Base-by-base conservation (phyloP, 2,888 invertebrate species). In the Caenorhabditis wallacei region DNA sequence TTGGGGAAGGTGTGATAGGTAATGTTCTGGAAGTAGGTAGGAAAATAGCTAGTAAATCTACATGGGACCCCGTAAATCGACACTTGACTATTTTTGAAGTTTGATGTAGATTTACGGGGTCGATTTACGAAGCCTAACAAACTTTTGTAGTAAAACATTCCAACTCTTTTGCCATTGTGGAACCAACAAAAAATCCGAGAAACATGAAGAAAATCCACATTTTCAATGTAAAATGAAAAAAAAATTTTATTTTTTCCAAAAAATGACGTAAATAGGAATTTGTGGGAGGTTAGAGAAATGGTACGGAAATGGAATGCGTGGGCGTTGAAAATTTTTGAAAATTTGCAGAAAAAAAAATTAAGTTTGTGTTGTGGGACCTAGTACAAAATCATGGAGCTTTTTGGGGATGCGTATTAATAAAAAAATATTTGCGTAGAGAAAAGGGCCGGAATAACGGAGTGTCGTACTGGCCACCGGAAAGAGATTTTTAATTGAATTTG, bases 111-210 rank as follows among this genome's bases (percentile, higher is more conserved):
- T n/a, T n/a, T n/a, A n/a, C n/a, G n/a, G n/a, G n/a, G n/a, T n/a
- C n/a, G n/a, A n/a, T n/a, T n/a, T n/a, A n/a, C n/a, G n/a, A n/a
- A n/a, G n/a, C n/a, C n/a, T n/a, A n/a, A n/a, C n/a, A n/a, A n/a
- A n/a, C 74, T 46, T 54, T 54, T n/a, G 74, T 64, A 0, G 63
- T 54, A 22, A 22, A 61, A 24, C 74, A 74, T 11, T 63, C 63
- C 30, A 74, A 22, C 24, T 18, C 30, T 56, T 64, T 43, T 4
- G 46, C 46, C 18, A n/a, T 2, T 18, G 4, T 48, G 2, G 2
- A 3, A 2, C 40, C 40, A 40, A 2, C 18, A 2, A 18, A 48
- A 48, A 48, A 3, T 18, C 2, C 5, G 0, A 54, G n/a, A n/a
- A 68, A 54, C 37, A 54, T 3, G 13, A 54, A 16, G 22, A 68